phyloP scores from a whole-genome alignment of 2,888 invertebrate species.

The Macaria liturata region DNA sequence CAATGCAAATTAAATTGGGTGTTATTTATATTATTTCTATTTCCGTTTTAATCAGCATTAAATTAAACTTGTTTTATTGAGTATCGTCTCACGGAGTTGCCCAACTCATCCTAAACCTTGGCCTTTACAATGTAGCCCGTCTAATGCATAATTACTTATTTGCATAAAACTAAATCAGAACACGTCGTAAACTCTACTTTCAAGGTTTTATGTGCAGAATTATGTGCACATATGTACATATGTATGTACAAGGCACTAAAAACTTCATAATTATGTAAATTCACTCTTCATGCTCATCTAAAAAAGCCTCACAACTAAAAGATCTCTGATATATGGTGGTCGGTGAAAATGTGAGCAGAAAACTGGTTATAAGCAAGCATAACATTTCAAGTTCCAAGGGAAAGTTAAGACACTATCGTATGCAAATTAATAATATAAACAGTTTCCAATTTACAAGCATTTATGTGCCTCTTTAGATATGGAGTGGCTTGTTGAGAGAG shows the following conservation, averaged over 20 bases:
- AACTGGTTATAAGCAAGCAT: neutral
- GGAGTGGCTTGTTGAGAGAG: slow-evolving; percentile 2
- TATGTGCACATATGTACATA: neutral
- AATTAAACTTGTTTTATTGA: neutral
- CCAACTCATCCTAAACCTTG: slow-evolving; percentile 21
- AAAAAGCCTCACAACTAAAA: too few species aligned
- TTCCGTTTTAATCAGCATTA: too few species aligned
- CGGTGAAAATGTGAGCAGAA: neutral
- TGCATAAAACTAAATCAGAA: slow-evolving; percentile 7
- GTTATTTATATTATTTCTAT: too few species aligned
- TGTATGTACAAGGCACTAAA: neutral
- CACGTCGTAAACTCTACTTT: slow-evolving; percentile 9
- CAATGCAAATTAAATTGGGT: too few species aligned
- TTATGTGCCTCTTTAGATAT: too few species aligned
- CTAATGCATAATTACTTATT: slow-evolving; percentile 7
- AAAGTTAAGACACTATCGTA: slow-evolving; percentile 25
- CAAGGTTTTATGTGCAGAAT: slow-evolving; percentile 14
- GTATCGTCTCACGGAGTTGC: slow-evolving; percentile 9
- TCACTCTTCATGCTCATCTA: too few species aligned
- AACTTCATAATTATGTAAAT: too few species aligned
- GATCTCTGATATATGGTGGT: too few species aligned
- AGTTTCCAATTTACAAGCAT: slow-evolving; percentile 17
- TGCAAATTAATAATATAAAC: slow-evolving; percentile 20
- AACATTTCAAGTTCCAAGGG: slow-evolving; percentile 12
- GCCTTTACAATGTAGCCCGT: slow-evolving; percentile 8